These are phyloP conservation scores for Eupithecia vulgata DNA, from an alignment of 2,888 invertebrate species.

Conservation along the genomic window DNA sequence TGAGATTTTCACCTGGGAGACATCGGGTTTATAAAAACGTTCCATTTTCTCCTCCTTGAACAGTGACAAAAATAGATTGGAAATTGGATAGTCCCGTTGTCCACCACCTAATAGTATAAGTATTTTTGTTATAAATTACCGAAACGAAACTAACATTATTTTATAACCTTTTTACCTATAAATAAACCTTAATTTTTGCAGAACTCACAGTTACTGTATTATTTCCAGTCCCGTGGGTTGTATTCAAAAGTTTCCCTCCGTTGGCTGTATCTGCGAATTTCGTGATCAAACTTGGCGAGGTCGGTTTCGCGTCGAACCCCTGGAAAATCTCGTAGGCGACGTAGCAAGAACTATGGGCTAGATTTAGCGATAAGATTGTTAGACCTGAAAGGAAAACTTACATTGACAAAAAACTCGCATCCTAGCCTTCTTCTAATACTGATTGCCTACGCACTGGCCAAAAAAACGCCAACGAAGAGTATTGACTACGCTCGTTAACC, in stretches of 20 bases:
- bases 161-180: not conserved
- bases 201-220: not conserved
- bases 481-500: no score
- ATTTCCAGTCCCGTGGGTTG: not conserved
- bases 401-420: not conserved
- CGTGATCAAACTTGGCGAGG: slow-evolving; percentile 9
- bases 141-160: no score
- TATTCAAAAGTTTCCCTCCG: not conserved
- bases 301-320: slow-evolving; percentile 49
- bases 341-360: slow-evolving; percentile 43
- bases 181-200: not conserved
- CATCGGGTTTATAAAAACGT: not conserved
- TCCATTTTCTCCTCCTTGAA: no score
- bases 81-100: no score
- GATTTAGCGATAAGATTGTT: slow-evolving; percentile 22
- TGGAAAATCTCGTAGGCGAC: slow-evolving; percentile 56
- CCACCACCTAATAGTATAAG: no score
- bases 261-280: not conserved
- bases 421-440: not conserved
- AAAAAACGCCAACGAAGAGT: no score
- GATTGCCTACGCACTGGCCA: no score
- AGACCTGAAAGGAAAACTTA: slow-evolving; percentile 27
- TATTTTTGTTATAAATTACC: no score
- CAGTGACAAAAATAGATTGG: no score
- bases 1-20: no score